phyloP scores from a whole-genome alignment of 2,888 invertebrate species.

The Tipula helvola region DNA sequence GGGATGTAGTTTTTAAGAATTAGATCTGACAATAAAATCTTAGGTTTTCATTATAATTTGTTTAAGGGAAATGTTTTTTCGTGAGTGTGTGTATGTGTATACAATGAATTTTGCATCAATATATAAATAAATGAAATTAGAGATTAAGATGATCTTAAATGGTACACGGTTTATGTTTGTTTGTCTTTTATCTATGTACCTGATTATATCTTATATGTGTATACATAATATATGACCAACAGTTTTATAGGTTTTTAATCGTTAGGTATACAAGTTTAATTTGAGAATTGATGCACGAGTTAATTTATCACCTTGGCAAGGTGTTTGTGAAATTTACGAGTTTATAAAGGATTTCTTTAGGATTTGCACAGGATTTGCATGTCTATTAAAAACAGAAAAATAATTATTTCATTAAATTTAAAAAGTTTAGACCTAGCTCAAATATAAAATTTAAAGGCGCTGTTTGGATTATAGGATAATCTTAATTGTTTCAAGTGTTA shows the following conservation, averaged over 20 bases:
- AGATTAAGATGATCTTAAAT: background rate
- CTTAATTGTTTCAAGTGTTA: background rate
- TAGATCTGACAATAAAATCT: background rate
- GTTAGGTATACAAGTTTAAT: background rate
- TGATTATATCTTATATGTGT: background rate
- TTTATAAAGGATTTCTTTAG: background rate
- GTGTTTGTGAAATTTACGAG: background rate
- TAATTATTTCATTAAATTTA: background rate
- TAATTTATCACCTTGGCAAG: background rate
- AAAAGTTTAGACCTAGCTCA: background rate
- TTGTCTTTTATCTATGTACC: background rate
- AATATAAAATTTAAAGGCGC: background rate
- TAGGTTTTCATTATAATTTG: background rate
- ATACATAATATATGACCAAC: background rate
- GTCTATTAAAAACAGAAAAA: background rate
- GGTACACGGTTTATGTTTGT: background rate
- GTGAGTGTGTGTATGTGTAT: too few species aligned
- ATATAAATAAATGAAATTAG: background rate
- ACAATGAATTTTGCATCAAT: background rate
- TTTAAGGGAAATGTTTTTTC: background rate
- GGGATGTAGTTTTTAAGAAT: background rate
- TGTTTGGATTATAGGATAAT: background rate
- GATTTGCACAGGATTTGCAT: background rate
- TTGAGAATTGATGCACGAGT: background rate
- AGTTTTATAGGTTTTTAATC: background rate